These are phyloP conservation scores for Cyaniris semiargus DNA, from an alignment of 2,888 invertebrate genomes.

Conservation along the genomic window DNA sequence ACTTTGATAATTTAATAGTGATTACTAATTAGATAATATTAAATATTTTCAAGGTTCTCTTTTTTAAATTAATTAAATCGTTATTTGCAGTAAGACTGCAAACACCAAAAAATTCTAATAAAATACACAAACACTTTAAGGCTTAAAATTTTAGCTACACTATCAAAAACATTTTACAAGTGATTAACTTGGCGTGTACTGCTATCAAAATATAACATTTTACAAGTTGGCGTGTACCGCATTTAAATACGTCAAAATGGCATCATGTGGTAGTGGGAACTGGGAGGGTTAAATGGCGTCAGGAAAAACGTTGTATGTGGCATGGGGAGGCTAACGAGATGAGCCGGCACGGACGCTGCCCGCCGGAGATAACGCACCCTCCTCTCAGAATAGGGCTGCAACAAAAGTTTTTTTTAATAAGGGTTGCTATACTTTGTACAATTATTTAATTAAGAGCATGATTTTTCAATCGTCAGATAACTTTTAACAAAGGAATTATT, in stretches of 20 bases:
- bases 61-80: no score
- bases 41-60: no score
- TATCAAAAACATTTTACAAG: background rate
- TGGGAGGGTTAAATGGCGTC: background rate
- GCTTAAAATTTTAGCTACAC: no score
- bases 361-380: constrained; percentile 51
- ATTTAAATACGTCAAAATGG: background rate
- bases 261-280: background rate
- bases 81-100: no score
- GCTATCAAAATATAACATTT: no score
- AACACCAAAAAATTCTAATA: no score
- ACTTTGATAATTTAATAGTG: no score
- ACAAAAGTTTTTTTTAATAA: background rate
- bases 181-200: background rate
- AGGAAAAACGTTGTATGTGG: constrained; percentile 14
- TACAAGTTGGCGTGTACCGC: background rate
- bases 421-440: background rate
- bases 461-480: no score
- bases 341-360: constrained; percentile 64
- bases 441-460: background rate
- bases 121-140: no score
- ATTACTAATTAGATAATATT: no score
- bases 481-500: no score
- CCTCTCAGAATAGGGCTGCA: constrained; percentile 12
- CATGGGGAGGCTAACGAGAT: constrained; percentile 56